These are phyloP conservation scores for Chrysolina haemoptera DNA, from an alignment of 2,888 invertebrate genomes.

Conservation along the genomic window DNA sequence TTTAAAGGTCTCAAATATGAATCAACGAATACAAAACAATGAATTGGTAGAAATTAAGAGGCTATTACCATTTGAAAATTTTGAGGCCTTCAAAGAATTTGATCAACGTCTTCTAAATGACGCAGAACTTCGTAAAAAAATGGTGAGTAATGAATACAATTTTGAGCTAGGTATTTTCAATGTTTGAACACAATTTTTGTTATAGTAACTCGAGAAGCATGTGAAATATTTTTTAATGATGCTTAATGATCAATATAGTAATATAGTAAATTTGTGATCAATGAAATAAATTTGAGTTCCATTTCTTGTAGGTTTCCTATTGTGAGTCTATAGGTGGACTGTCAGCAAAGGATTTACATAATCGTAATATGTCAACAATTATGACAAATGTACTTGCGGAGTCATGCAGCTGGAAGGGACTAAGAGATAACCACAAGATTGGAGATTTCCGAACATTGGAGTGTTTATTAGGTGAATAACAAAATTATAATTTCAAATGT, in stretches of 20 bases:
- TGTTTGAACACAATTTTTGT: no score
- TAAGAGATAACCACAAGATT: conserved; percentile 6
- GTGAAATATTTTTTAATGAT: no score
- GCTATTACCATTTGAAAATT: conserved; percentile 13
- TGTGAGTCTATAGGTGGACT: no score
- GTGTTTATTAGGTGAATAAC: conserved; percentile 17
- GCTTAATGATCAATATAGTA: no score
- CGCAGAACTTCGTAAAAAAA: no score
- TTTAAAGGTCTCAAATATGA: conserved; percentile 9
- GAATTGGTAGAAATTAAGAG: not conserved
- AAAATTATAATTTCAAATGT: not conserved
- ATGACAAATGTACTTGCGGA: conserved; percentile 16
- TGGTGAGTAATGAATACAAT: no score
- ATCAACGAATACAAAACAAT: not conserved
- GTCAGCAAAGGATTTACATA: not conserved
- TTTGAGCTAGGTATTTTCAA: no score
- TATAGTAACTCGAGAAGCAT: no score
- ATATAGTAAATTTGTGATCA: no score
- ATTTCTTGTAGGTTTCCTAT: no score
- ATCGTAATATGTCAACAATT: conserved; percentile 6
- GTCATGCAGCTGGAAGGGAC: conserved; percentile 10
- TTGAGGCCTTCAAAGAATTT: conserved; percentile 8
- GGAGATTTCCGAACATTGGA: conserved; percentile 16
- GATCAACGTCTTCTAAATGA: not conserved
- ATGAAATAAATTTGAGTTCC: no score